These are phyloP conservation scores for Poecilobothrus nobilitatus DNA, from an alignment of 2,888 invertebrate species.

Conservation along the genomic window DNA sequence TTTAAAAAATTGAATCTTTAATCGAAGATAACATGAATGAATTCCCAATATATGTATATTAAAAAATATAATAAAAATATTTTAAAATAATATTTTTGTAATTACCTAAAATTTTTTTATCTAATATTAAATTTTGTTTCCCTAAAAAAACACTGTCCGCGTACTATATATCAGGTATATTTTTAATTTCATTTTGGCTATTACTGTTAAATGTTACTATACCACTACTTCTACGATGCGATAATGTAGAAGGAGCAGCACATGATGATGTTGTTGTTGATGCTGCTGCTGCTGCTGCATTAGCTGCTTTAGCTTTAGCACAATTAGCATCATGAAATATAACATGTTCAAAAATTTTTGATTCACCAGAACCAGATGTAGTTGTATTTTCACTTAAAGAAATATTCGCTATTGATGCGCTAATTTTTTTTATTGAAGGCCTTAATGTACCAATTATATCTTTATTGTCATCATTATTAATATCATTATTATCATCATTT, in stretches of 20 bases:
- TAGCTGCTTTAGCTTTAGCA: conserved; percentile 38
- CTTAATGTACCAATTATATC: neutral
- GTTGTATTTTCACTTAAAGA: conserved; percentile 12
- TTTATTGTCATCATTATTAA: too few species aligned
- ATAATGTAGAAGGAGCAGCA: conserved; percentile 18
- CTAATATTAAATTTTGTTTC: neutral
- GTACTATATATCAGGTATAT: conserved; percentile 42
- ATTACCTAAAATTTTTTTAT: too few species aligned
- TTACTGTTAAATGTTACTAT: neutral
- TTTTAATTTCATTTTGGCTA: conserved; percentile 26
- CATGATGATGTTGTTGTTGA: conserved; percentile 10
- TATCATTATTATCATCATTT: too few species aligned
- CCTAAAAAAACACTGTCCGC: conserved; percentile 41
- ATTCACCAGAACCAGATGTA: conserved; percentile 24
- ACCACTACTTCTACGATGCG: neutral
- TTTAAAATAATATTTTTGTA: too few species aligned
- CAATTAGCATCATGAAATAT: conserved; percentile 42
- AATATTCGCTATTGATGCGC: neutral
- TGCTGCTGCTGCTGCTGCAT: conserved; percentile 19
- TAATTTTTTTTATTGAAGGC: conserved; percentile 19
- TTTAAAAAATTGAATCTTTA: too few species aligned
- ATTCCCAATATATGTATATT: too few species aligned
- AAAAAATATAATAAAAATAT: too few species aligned
- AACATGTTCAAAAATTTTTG: conserved; percentile 39
- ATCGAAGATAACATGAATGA: too few species aligned